These are phyloP conservation scores for Varanus salvator DNA, from an alignment of 2,113 vertebrate species.

Conservation along the genomic window DNA sequence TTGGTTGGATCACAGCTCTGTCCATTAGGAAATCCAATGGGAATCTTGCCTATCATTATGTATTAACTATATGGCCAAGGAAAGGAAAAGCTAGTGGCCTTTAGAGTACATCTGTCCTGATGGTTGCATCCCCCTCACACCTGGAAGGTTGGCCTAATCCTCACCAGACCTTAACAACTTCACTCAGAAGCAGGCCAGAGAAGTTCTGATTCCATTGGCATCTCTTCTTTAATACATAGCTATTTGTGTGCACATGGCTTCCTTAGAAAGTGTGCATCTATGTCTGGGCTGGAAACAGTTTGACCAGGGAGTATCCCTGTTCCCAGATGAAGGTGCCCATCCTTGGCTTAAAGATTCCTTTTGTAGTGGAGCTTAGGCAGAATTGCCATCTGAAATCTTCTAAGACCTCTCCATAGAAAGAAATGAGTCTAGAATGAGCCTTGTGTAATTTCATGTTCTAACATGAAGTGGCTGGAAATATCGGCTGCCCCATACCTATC, in stretches of 20 bases:
- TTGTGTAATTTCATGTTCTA: background rate
- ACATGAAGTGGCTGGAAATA: background rate
- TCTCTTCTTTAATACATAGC: background rate
- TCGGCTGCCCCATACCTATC: background rate
- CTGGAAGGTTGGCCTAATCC: background rate
- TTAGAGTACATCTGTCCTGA: background rate
- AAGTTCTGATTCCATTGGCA: background rate
- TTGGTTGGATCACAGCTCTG: too few relatives aligned
- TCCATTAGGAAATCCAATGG: too few relatives aligned
- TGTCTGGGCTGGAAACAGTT: background rate
- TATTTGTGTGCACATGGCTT: background rate
- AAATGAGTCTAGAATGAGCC: background rate
- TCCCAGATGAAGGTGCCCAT: background rate
- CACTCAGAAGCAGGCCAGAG: background rate
- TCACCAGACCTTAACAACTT: background rate
- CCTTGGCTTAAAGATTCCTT: background rate
- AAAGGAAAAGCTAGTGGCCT: background rate
- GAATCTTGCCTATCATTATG: background rate
- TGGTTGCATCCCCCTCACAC: background rate
- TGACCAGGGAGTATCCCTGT: background rate
- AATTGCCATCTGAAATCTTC: background rate
- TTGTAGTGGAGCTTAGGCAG: background rate
- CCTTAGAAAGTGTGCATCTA: background rate
- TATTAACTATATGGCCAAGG: background rate
- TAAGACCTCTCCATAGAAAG: background rate